Percentiles rank a stretch among this genome's conserved stretches.
These are phyloP conservation scores for Cheilinus undulatus DNA, from an alignment of 2,113 vertebrate genomes.

Conservation along the genomic window DNA sequence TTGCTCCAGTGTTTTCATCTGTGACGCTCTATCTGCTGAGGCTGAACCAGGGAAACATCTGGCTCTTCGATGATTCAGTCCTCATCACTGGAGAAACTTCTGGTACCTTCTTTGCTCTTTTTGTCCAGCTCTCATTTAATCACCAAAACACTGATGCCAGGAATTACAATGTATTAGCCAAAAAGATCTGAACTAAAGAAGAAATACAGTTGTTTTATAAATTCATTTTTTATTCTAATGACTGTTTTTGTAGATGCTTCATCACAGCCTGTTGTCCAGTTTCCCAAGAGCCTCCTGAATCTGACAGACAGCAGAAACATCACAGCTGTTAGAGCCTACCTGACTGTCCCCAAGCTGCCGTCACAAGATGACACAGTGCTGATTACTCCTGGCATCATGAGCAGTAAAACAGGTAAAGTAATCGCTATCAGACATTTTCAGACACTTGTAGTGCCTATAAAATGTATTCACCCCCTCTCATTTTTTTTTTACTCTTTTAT, in stretches of 20 bases:
- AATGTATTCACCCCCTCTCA: not conserved
- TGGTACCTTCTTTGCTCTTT: slow-evolving; percentile 76
- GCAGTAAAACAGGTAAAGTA: slow-evolving; percentile 86
- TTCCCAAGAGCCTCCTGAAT: slow-evolving; percentile 87
- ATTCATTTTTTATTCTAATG: not conserved
- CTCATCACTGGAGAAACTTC: slow-evolving; percentile 89
- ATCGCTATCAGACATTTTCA: not conserved
- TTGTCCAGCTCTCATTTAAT: too few species aligned
- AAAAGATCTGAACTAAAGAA: not conserved
- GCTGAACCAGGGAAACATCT: slow-evolving; percentile 91
- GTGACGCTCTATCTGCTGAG: slow-evolving; percentile 87
- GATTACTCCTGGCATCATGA: slow-evolving; percentile 84
- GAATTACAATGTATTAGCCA: not conserved
- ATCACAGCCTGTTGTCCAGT: slow-evolving; percentile 86
- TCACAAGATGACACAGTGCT: slow-evolving; percentile 81
- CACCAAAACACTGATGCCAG: not conserved
- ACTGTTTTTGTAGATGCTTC: slow-evolving; percentile 79
- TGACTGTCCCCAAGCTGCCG: slow-evolving; percentile 86
- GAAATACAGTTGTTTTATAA: not conserved
- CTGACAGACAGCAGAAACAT: slow-evolving; percentile 82
- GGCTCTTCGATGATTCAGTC: slow-evolving; percentile 92
- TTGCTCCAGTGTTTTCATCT: slow-evolving; percentile 89
- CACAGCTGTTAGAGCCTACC: slow-evolving; percentile 85
- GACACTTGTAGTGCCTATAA: too few species aligned
- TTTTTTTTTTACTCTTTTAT: not conserved